Evolutionary conservation across 2,888 invertebrate genomes (phyloP).

Genomic region (Aphidius colemani): DNA sequence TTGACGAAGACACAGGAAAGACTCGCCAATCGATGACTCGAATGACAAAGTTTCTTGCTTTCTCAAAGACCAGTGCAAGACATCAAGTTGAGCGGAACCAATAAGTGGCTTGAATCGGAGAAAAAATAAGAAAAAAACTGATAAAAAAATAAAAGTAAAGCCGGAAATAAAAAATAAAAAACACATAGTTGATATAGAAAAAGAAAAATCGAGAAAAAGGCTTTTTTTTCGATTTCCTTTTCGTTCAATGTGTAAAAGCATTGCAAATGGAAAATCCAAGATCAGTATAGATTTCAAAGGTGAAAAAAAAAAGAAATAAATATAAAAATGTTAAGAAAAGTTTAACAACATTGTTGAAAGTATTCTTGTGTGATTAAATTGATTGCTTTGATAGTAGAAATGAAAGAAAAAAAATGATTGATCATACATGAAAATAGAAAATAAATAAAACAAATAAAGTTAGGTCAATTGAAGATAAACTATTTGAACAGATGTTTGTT

Average conservation of each 20-base stretch:
- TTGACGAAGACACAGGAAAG: background rate
- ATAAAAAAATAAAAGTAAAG: background rate
- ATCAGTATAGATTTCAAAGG: slow-evolving; percentile 17
- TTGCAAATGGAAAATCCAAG: slow-evolving; percentile 25
- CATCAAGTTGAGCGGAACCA: slow-evolving; percentile 31
- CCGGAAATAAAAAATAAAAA: background rate
- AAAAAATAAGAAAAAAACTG: background rate
- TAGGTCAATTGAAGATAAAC: too few relatives aligned
- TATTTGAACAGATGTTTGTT: too few relatives aligned
- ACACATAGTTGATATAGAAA: slow-evolving; percentile 1
- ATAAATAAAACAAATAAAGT: background rate
- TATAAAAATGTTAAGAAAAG: too few relatives aligned
- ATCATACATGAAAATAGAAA: background rate
- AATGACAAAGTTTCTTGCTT: slow-evolving; percentile 20
- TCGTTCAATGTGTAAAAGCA: slow-evolving; percentile 13
- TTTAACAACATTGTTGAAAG: slow-evolving; percentile 1
- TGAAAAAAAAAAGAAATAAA: background rate
- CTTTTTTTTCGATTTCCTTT: slow-evolving; percentile 23
- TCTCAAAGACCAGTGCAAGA: slow-evolving; percentile 9
- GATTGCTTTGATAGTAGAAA: background rate
- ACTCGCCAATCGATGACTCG: background rate
- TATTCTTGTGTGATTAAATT: slow-evolving; percentile 15
- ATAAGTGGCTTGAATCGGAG: slow-evolving; percentile 24
- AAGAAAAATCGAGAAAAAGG: background rate
- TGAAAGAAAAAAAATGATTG: background rate